These are phyloP conservation scores for Sprattus sprattus DNA, from an alignment of 2,113 vertebrate genomes.

Conservation along the genomic window DNA sequence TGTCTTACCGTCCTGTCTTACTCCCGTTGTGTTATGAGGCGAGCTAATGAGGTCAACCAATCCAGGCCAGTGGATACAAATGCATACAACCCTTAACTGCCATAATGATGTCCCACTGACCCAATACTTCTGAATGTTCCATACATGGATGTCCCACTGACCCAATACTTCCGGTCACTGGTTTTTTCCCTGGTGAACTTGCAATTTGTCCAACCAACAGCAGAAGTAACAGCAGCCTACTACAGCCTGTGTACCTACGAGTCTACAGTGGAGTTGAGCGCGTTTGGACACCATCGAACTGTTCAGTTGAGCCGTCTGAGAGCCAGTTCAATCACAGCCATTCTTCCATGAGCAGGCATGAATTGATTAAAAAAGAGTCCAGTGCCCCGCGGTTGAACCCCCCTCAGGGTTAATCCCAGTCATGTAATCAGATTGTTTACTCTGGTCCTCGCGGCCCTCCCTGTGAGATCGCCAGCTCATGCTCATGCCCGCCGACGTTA, in stretches of 20 bases:
- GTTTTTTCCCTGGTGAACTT: not conserved
- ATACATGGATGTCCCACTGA: not conserved
- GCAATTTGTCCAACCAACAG: not conserved
- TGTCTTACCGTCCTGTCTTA: too few relatives aligned
- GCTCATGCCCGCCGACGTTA: constrained; percentile 32
- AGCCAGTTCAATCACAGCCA: not conserved
- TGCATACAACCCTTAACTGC: too few relatives aligned
- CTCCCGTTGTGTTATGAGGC: too few relatives aligned
- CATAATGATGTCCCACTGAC: too few relatives aligned
- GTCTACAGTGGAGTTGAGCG: not conserved
- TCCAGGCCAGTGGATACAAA: too few relatives aligned
- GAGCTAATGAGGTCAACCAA: too few relatives aligned
- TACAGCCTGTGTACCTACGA: not conserved
- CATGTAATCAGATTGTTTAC: constrained; percentile 48
- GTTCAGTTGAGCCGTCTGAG: not conserved
- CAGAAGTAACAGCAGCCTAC: not conserved
- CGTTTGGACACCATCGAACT: not conserved
- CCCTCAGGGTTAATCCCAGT: constrained; percentile 26
- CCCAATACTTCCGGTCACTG: not conserved
- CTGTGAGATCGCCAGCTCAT: constrained; percentile 12
- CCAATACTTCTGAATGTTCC: too few relatives aligned
- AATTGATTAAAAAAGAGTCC: not conserved
- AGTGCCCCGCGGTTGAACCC: constrained; percentile 38
- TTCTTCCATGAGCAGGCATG: not conserved
- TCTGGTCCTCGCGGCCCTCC: constrained; percentile 31